These are phyloP conservation scores for Nysson spinosus DNA, from an alignment of 2,888 invertebrate genomes.

Conservation along the genomic window DNA sequence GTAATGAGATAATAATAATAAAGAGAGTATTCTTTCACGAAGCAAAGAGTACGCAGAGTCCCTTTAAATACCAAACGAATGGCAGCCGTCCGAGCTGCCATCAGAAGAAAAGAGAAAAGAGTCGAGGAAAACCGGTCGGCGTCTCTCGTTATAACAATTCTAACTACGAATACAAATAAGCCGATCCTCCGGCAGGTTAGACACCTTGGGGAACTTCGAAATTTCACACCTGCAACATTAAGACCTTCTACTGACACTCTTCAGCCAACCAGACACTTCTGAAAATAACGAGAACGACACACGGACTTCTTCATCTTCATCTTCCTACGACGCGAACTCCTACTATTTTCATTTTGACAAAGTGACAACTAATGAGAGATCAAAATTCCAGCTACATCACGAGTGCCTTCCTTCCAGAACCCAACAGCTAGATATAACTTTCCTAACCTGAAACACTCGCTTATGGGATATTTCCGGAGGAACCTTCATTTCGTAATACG, in stretches of 20 bases:
- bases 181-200: slow-evolving; percentile 7
- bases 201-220: slow-evolving; percentile 21
- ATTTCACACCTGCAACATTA: slow-evolving; percentile 51
- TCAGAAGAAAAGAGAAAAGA: neutral
- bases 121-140: slow-evolving; percentile 22
- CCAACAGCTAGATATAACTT: too few species aligned
- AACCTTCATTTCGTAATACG: slow-evolving; percentile 32
- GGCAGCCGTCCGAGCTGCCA: neutral
- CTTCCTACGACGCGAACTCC: too few species aligned
- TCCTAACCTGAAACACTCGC: too few species aligned
- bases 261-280: slow-evolving; percentile 24
- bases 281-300: too few species aligned
- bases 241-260: slow-evolving; percentile 29
- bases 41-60: neutral
- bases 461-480: slow-evolving; percentile 44
- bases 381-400: too few species aligned
- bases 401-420: too few species aligned
- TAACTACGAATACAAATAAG: slow-evolving; percentile 58
- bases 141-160: slow-evolving; percentile 17
- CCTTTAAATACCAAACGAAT: neutral
- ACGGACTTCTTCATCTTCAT: too few species aligned
- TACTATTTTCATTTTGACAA: too few species aligned
- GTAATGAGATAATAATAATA: too few species aligned
- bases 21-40: too few species aligned
- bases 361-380: too few species aligned